These are phyloP conservation scores for Dryobota labecula DNA, from an alignment of 2,888 invertebrate species.

Conservation along the genomic window DNA sequence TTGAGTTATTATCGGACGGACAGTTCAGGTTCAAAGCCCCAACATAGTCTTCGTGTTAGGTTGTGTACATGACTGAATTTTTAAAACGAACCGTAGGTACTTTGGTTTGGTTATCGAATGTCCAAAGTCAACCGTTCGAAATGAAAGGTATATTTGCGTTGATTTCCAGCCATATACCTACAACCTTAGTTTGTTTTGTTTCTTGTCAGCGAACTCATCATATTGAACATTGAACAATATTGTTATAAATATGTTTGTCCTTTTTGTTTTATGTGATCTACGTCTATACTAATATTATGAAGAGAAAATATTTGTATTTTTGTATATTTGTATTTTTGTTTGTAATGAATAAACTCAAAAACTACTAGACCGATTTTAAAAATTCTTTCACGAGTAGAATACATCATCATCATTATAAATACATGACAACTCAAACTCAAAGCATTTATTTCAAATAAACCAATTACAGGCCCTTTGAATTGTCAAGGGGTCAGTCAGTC, in stretches of 20 bases:
- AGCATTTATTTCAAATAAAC: too few species aligned
- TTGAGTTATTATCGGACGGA: conserved; percentile 22
- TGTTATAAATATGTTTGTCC: not conserved
- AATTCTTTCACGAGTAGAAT: too few species aligned
- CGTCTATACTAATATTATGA: too few species aligned
- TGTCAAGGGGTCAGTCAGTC: too few species aligned
- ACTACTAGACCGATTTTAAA: too few species aligned
- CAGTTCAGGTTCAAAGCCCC: conserved; percentile 15
- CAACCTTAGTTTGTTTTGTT: not conserved
- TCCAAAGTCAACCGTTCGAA: not conserved
- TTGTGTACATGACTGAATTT: conserved; percentile 5
- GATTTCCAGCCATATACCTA: not conserved
- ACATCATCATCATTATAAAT: too few species aligned
- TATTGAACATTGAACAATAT: not conserved
- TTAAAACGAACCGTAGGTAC: not conserved
- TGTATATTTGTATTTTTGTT: too few species aligned
- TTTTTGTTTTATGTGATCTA: not conserved
- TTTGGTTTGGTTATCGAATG: not conserved
- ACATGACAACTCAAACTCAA: too few species aligned
- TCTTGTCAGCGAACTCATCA: not conserved
- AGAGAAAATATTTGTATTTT: too few species aligned
- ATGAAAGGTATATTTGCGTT: not conserved
- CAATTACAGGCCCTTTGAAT: too few species aligned
- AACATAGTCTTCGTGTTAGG: not conserved
- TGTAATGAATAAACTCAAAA: too few species aligned